Base-by-base conservation (phyloP, 2,888 invertebrate species). In the Kryphioiulus occultus region DNA sequence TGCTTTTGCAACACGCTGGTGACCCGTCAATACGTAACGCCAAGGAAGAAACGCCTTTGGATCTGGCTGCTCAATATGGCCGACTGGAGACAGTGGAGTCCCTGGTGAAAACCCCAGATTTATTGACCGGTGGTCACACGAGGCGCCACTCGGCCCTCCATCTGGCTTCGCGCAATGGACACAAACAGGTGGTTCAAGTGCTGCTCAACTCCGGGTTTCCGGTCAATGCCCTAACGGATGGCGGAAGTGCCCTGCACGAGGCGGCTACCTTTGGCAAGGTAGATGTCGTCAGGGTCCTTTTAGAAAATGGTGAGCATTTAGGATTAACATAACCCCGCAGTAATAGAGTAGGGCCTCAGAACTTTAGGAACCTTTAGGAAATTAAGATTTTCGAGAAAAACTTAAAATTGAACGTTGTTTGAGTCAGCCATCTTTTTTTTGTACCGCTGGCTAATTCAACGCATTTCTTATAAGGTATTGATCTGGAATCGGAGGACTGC, bases 231-330 rank as follows among this genome's bases (percentile, higher is more conserved):
- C 93, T 96, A 90, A 97, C 98, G 19, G 95, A 95, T 88, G 95
- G 95, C 47, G 98, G 98, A 0, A 97, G 97, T 9, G 96, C 98
- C 0, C 93, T 99, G 89, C 98, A 98, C 93, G 98, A 98, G 92
- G 98, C 98, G 0, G 97, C 97, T 0, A 94, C 97, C 35, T 97
- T 95, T 92, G 98, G 98, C 26, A 97, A 98, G 92, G 95, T 96
- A 90, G 95, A 96, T 88, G 97, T 98, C 26, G 97, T 97, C 32
- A 94, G 95, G 87, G 94, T 96, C 0, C 93, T 98, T 53, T 93
- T 98, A 22, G 95, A 95, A 82, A 89, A 89, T 86, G 90, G 90
- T 90, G 82, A 89, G 89, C 88, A 39, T n/a, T n/a, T n/a, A n/a
- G n/a, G n/a, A n/a, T n/a, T n/a, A n/a, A n/a, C n/a, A n/a, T n/a